phyloP scores from a whole-genome alignment of 2,888 invertebrate genomes.

The Megamerina dolium region DNA sequence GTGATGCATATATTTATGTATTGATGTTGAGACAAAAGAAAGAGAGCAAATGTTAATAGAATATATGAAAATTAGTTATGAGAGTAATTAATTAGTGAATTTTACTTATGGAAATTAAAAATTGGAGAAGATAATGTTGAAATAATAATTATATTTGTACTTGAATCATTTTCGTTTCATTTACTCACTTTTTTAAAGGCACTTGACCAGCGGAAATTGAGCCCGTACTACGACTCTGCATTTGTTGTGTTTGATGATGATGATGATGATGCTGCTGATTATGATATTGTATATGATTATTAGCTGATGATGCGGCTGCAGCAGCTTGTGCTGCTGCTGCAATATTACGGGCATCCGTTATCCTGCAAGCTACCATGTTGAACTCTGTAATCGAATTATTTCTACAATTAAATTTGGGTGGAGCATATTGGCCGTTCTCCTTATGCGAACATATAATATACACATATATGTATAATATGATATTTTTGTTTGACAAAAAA shows the following conservation, averaged over 20 bases:
- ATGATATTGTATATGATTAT: constrained; percentile 33
- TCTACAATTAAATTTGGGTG: constrained; percentile 54
- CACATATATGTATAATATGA: constrained; percentile 4
- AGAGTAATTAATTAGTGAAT: neutral
- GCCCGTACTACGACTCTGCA: constrained; percentile 52
- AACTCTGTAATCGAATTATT: constrained; percentile 84
- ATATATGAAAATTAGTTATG: neutral
- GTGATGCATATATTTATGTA: too few species aligned
- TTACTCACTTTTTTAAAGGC: constrained; percentile 95
- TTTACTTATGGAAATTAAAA: too few species aligned
- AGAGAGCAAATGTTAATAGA: neutral
- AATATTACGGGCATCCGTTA: constrained; percentile 82
- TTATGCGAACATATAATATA: constrained; percentile 30
- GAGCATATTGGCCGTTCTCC: constrained; percentile 51
- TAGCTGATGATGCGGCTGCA: too few species aligned
- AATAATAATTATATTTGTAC: too few species aligned
- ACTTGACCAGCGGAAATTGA: constrained; percentile 87
- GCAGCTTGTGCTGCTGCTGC: too few species aligned
- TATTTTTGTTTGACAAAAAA: constrained; percentile 10
- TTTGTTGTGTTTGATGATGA: constrained; percentile 22
- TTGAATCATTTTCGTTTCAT: neutral
- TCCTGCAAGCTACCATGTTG: constrained; percentile 96
- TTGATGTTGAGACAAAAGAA: constrained; percentile 1
- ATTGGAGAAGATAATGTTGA: too few species aligned
- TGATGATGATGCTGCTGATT: too few species aligned